A percentile compares a stretch with the other conserved stretches of the same genome.
phyloP scores from a whole-genome alignment of 2,113 vertebrate species.

The Promerops cafer region DNA sequence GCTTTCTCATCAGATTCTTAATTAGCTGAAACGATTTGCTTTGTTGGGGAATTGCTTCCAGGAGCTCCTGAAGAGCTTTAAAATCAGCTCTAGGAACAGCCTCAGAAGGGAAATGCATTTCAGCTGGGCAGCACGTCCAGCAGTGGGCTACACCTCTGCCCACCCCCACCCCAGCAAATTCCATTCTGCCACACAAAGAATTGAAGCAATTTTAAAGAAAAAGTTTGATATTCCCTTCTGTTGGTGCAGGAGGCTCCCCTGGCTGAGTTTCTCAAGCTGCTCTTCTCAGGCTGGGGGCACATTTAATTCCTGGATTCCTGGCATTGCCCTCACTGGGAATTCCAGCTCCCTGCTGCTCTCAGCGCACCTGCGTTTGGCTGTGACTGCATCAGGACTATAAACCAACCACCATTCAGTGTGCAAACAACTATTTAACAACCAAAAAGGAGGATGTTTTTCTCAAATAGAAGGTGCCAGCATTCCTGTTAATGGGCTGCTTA shows the following conservation, averaged over 20 bases:
- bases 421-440: background rate
- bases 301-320: background rate
- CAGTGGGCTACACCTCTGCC: background rate
- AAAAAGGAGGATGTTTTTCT: background rate
- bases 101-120: background rate
- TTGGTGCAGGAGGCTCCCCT: background rate
- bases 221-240: background rate
- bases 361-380: background rate
- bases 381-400: background rate
- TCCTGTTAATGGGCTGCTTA: background rate
- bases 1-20: constrained; percentile 40
- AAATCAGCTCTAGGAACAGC: background rate
- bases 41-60: constrained; percentile 16
- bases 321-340: background rate
- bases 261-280: background rate
- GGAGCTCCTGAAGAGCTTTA: constrained; percentile 28
- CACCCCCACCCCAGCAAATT: background rate
- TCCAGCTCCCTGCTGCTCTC: background rate
- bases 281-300: background rate
- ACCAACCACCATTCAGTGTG: background rate
- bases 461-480: background rate
- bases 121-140: background rate
- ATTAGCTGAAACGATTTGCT: constrained; percentile 50
- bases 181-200: background rate
- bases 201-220: background rate